Percentiles rank a stretch among this genome's conserved stretches.
Evolutionary conservation across 2,797 vertebrate species (phyloP).

Genomic region (Lithobates sylvaticus): DNA sequence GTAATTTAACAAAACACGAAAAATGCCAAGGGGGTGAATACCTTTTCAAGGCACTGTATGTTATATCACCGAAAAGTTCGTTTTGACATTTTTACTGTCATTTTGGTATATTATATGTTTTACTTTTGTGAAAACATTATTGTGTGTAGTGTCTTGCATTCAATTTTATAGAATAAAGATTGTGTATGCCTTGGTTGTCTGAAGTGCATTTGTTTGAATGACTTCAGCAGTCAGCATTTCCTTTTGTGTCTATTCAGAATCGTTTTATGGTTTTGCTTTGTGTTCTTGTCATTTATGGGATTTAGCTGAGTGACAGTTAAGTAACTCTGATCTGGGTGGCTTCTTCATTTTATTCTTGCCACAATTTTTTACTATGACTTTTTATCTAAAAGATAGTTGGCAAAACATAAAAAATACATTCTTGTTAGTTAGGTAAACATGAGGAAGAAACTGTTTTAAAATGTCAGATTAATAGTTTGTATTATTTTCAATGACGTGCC

Average conservation of each 20-base stretch:
- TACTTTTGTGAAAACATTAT: too few relatives aligned
- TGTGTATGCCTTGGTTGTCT: background rate
- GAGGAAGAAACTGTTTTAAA: background rate
- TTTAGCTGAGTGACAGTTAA: conserved; percentile 8
- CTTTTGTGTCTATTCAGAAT: background rate
- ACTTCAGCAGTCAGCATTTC: background rate
- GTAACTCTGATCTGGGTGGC: background rate
- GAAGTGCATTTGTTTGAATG: background rate
- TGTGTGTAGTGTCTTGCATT: too few relatives aligned
- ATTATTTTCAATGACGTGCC: background rate
- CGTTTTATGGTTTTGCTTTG: background rate
- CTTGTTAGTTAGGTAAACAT: background rate
- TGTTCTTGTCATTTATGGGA: conserved; percentile 14
- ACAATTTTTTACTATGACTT: background rate
- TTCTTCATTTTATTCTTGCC: background rate
- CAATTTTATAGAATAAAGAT: too few relatives aligned
- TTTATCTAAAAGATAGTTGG: background rate
- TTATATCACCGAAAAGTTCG: too few relatives aligned
- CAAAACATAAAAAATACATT: background rate
- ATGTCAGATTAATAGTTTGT: background rate
- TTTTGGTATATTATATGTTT: too few relatives aligned
- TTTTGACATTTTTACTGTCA: too few relatives aligned
- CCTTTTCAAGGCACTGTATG: too few relatives aligned
- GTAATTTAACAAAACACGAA: too few relatives aligned
- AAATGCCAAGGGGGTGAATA: too few relatives aligned